Evolutionary conservation across 2,113 vertebrate genomes (phyloP).

Genomic region (Verasper variegatus): DNA sequence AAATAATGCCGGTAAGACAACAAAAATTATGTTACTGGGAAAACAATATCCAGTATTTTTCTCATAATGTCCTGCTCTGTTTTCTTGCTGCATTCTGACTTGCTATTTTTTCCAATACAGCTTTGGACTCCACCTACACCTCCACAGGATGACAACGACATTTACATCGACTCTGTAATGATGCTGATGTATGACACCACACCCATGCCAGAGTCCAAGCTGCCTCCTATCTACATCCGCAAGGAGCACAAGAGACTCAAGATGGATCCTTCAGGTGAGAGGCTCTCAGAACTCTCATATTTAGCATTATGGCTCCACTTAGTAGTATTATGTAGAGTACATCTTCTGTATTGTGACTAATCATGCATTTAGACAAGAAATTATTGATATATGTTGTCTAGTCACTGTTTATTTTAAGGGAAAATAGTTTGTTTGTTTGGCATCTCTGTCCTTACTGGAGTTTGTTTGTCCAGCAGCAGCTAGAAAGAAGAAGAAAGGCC

Average conservation of each 20-base stretch:
- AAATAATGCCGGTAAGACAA: constrained; percentile 92
- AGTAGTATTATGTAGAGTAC: too few species aligned
- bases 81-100: background rate
- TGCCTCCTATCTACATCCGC: constrained; percentile 90
- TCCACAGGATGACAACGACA: constrained; percentile 94
- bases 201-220: constrained; percentile 90
- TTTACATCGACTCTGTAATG: constrained; percentile 94
- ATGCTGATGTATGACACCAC: constrained; percentile 93
- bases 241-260: constrained; percentile 93
- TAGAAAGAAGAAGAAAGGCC: constrained; percentile 93
- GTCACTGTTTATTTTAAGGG: background rate
- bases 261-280: constrained; percentile 88
- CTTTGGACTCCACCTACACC: constrained; percentile 95
- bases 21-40: background rate
- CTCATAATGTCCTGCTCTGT: background rate
- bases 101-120: constrained; percentile 66
- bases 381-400: background rate
- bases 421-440: background rate
- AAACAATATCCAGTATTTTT: background rate
- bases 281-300: background rate
- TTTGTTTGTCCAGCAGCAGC: constrained; percentile 80
- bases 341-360: too few species aligned
- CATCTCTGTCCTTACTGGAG: background rate
- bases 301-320: background rate
- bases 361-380: too few species aligned